Base-by-base conservation (phyloP, 2,888 invertebrate genomes). In the Machimus rusticus region DNA sequence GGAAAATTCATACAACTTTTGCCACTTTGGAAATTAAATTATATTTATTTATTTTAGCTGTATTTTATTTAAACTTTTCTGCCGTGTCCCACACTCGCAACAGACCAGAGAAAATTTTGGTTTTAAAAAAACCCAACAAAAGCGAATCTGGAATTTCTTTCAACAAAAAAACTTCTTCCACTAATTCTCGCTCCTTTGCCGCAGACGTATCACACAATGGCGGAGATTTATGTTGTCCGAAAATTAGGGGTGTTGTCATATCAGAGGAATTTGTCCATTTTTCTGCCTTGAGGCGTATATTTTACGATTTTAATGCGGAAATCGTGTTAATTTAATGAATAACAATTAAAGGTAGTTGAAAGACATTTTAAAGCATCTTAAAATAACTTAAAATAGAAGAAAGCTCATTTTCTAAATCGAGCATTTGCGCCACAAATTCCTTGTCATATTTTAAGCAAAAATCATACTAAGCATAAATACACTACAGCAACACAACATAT, bases 191-290 rank as follows among this genome's bases (percentile, higher is more conserved):
- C 87, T 87, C 86, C 86, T 89, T 89, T 89, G 89, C 89, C 87
- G 89, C 89, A 89, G 89, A 89, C 89, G 89, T 88, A 89, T 88
- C 87, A 88, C 88, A 89, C 88, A 89, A 89, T 89, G 89, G 89
- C 88, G 89, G 88, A 86, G 85, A 85, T 84, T 74, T 84, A 84
- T 84, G 74, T 74, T 34, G n/a, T 76, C 37, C 76, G 34, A 34
- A 34, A 76, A 34, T 5, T 16, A 51, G 51, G 51, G 28, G 76
- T 34, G 28, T 76, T 76, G 76, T 76, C 34, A 76, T 76, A 76
- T 76, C 28, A 5, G 28, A n/a, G 16, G 28, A 34, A 28, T 51
- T 5, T 19, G 2, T 1, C 19, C 6, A n/a, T 4, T 14, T 51
- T 16, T 14, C 46, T 43, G 12, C 12, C 2, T 43, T 46, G 6